Percentiles rank a stretch among this genome's conserved stretches.
Conservation (phyloP, 2,113 vertebrate genomes). For the Muntiacus muntjak region DNA sequence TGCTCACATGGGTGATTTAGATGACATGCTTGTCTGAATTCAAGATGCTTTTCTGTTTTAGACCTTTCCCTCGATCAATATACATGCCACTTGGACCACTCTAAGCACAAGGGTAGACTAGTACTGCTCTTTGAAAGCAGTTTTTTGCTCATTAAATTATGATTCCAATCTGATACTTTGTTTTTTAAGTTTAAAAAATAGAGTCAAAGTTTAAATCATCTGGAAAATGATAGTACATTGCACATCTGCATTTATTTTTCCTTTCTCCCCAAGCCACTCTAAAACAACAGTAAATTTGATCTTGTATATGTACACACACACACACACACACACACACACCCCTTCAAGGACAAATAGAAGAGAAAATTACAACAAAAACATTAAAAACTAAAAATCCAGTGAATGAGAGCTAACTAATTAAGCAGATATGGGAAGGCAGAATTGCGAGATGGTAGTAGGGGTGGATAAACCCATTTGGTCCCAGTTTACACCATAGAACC, state of each 20-base stretch:
- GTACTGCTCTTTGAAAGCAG: background rate
- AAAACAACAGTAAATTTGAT: background rate
- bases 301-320: background rate
- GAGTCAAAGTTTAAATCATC: slow-evolving; percentile 5
- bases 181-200: slow-evolving; percentile 36
- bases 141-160: background rate
- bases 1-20: background rate
- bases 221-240: background rate
- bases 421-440: background rate
- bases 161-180: background rate
- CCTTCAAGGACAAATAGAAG: background rate
- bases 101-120: background rate
- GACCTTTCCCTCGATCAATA: background rate
- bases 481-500: background rate
- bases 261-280: background rate
- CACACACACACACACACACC: background rate
- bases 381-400: background rate
- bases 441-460: background rate
- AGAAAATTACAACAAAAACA: background rate
- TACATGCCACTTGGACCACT: background rate
- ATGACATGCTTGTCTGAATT: background rate
- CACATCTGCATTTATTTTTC: slow-evolving; percentile 30
- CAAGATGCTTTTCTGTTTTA: background rate
- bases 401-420: background rate
- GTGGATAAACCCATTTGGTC: background rate